Conservation (phyloP, 2,888 invertebrate species). For the Caenorhabditis angaria region DNA sequence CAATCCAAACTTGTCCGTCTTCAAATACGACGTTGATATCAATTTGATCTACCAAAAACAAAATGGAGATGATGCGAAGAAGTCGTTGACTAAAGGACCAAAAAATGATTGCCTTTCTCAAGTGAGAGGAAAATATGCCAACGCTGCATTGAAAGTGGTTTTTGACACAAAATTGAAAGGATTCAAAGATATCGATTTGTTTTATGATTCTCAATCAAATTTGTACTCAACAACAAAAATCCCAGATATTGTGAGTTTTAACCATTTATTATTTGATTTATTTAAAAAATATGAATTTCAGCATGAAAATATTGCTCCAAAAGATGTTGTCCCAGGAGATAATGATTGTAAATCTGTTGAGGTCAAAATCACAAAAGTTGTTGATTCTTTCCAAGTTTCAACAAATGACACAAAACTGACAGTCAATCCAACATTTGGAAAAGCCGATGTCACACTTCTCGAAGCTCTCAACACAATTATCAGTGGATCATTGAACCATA, state of each 20-base stretch:
- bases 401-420: neutral
- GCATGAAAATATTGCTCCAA: neutral
- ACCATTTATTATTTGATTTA: no score
- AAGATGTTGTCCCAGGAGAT: neutral
- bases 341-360: neutral
- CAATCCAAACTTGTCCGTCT: neutral
- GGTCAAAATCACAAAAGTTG: neutral
- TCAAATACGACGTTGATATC: neutral
- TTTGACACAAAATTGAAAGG: neutral
- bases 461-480: neutral
- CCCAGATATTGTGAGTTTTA: neutral
- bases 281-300: neutral
- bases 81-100: neutral
- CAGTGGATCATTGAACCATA: neutral
- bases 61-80: neutral
- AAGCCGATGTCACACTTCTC: neutral
- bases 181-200: neutral
- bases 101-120: neutral
- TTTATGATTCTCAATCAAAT: neutral
- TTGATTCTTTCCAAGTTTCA: neutral
- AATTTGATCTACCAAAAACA: neutral
- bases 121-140: neutral
- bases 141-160: neutral
- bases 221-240: neutral
- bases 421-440: neutral